These are phyloP conservation scores for Chorisops tibialis DNA, from an alignment of 2,888 invertebrate species.

Conservation along the genomic window DNA sequence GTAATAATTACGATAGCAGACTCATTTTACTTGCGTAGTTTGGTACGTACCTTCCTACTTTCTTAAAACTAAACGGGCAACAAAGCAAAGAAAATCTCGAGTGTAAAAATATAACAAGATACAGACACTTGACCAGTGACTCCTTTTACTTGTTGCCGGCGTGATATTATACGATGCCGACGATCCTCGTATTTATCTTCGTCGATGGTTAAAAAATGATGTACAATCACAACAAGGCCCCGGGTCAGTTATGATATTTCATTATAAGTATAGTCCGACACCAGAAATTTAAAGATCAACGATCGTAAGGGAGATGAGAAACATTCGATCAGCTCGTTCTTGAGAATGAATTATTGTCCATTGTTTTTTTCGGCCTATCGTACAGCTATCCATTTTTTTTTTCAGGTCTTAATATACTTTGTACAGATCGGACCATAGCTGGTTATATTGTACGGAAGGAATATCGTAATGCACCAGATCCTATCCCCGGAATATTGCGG, in stretches of 20 bases:
- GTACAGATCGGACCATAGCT: neutral
- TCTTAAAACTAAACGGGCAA: too few species aligned
- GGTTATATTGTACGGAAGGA: neutral
- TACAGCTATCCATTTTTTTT: neutral
- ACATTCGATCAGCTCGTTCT: constrained; percentile 27
- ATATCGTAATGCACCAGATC: constrained; percentile 6
- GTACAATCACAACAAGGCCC: constrained; percentile 44
- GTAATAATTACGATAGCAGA: too few species aligned
- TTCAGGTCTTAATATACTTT: neutral
- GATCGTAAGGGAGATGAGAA: constrained; percentile 21
- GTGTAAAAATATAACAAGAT: neutral
- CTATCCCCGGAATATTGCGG: constrained; percentile 1
- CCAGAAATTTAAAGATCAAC: constrained; percentile 28
- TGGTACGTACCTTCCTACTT: too few species aligned
- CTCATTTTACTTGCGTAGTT: too few species aligned
- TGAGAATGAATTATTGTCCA: constrained; percentile 31
- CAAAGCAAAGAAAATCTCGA: constrained; percentile 10
- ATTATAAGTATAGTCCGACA: constrained; percentile 43
- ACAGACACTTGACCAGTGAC: neutral
- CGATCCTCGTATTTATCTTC: constrained; percentile 27
- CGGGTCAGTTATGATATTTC: constrained; percentile 52
- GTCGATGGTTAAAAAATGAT: constrained; percentile 31
- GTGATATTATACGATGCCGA: constrained; percentile 8
- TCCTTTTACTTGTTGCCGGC: constrained; percentile 6
- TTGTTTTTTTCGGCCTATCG: constrained; percentile 22